phyloP scores from a whole-genome alignment of 1,140 invertebrate genomes.

The Leptinotarsa lineolata region DNA sequence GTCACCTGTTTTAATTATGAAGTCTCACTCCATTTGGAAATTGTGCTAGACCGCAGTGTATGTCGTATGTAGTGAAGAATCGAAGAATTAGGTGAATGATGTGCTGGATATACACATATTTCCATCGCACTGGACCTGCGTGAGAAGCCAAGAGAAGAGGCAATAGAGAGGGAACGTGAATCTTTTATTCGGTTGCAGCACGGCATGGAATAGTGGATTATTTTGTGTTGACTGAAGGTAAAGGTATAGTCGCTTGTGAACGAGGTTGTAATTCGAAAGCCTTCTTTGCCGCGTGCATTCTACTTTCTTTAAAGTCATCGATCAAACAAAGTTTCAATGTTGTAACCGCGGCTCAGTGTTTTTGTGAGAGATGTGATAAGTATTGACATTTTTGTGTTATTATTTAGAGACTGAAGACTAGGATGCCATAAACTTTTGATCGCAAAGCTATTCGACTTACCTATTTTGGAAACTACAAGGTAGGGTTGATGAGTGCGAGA shows the following conservation, averaged over 20 bases:
- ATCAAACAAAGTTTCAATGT: background rate
- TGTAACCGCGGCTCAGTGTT: background rate
- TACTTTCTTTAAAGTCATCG: background rate
- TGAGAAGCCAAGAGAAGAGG: conserved; percentile 21
- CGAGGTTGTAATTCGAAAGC: background rate
- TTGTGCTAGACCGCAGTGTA: too few species aligned
- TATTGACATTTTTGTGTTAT: background rate
- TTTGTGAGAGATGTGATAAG: conserved; percentile 4
- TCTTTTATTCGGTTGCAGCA: conserved; percentile 34
- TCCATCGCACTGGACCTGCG: conserved; percentile 10
- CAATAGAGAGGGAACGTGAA: conserved; percentile 22
- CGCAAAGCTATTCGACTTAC: background rate
- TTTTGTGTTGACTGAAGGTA: conserved; percentile 29
- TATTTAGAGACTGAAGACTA: background rate
- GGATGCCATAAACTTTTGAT: background rate
- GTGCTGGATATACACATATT: background rate
- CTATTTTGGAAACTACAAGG: too few species aligned
- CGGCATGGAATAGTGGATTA: conserved; percentile 29
- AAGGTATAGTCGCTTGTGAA: conserved; percentile 13
- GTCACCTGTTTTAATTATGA: too few species aligned
- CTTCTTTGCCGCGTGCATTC: background rate
- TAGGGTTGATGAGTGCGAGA: too few species aligned
- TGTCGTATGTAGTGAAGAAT: too few species aligned
- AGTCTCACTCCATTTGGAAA: too few species aligned
- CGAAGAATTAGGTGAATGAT: background rate